Evolutionary conservation across 1,140 invertebrate species (phyloP).

Genomic region (Agrypnia vestita): DNA sequence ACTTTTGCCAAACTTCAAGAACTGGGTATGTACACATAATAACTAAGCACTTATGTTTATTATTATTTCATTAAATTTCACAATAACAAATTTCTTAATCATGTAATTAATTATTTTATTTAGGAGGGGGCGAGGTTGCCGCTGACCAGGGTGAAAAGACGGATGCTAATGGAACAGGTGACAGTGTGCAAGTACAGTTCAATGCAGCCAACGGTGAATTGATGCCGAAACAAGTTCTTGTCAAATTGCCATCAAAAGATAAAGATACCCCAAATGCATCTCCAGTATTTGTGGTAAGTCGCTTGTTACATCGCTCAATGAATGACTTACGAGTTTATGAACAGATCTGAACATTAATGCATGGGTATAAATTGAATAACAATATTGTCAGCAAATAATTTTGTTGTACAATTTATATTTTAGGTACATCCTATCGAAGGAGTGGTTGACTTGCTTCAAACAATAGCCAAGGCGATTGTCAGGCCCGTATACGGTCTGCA

Average conservation of each 20-base stretch:
- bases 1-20: conserved; percentile 83
- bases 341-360: background rate
- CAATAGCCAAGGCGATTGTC: conserved; percentile 80
- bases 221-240: conserved; percentile 78
- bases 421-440: conserved; percentile 96
- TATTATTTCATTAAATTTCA: conserved; percentile 6
- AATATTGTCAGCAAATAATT: too few relatives aligned
- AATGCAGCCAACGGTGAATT: conserved; percentile 69
- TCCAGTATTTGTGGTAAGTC: conserved; percentile 71
- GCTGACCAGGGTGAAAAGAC: conserved; percentile 9
- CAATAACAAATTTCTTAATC: background rate
- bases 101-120: background rate
- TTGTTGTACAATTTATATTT: conserved; percentile 67
- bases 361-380: background rate
- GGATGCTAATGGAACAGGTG: conserved; percentile 55
- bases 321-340: background rate
- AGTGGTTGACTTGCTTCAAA: conserved; percentile 79
- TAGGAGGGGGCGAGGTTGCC: conserved; percentile 39
- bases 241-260: conserved; percentile 76
- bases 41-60: background rate
- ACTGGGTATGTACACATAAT: conserved; percentile 71
- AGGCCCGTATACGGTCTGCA: conserved; percentile 92
- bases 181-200: conserved; percentile 70
- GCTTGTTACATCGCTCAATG: background rate
- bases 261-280: conserved; percentile 65